A percentile compares a stretch with the other conserved stretches of the same genome.
Conservation (phyloP, 2,797 vertebrate species). For the Sebastes trivittatus region DNA sequence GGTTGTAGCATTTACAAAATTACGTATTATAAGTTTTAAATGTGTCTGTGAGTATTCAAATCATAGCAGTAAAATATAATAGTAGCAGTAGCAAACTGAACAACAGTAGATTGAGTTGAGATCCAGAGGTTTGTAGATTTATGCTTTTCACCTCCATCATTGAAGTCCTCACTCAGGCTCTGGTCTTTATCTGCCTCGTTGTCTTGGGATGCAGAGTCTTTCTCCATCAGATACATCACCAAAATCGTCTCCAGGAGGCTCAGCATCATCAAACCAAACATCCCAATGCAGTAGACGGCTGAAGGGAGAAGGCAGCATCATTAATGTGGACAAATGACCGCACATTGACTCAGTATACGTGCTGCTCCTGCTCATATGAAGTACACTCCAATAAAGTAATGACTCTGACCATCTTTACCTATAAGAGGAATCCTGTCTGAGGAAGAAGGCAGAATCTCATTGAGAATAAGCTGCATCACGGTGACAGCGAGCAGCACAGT, state of each 20-base stretch:
- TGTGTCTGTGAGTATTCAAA: neutral
- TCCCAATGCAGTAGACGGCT: conserved; percentile 76
- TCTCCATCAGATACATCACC: conserved; percentile 64
- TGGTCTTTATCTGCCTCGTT: neutral
- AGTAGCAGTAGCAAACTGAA: neutral
- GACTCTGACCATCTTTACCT: conserved; percentile 56
- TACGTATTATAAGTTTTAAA: neutral
- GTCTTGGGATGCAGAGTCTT: conserved; percentile 4
- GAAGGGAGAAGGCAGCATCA: neutral
- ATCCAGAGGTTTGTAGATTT: neutral
- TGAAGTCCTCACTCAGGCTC: neutral
- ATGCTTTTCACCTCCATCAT: neutral
- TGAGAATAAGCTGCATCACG: conserved; percentile 81
- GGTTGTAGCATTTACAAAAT: neutral
- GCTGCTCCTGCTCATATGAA: neutral
- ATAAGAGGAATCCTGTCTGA: conserved; percentile 75
- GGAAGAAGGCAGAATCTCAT: conserved; percentile 81
- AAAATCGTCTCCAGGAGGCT: conserved; percentile 76
- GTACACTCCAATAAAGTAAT: neutral
- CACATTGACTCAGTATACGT: neutral
- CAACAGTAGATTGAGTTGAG: neutral
- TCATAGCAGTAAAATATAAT: neutral
- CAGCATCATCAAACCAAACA: conserved; percentile 74
- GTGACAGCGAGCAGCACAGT: conserved; percentile 80
- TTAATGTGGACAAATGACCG: neutral